Conservation (phyloP, 2,888 invertebrate genomes). For the Criorhina ranunculi region DNA sequence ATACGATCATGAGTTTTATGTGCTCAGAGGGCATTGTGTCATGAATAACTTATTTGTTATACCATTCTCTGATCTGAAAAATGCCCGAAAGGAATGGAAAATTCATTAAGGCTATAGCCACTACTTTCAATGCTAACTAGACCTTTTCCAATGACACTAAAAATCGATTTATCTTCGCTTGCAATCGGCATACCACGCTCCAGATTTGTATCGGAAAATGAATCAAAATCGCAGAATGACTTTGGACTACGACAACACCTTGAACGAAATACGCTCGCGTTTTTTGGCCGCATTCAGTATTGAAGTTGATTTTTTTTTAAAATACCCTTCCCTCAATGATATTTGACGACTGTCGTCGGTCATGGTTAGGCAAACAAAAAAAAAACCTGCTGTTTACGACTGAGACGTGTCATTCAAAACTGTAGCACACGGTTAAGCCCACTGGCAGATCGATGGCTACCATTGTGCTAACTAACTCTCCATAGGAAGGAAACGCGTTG, state of each 20-base stretch:
- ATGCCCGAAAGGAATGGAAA: slow-evolving; percentile 14
- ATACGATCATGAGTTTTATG: not conserved
- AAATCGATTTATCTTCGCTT: slow-evolving; percentile 24
- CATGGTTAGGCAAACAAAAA: slow-evolving; percentile 14
- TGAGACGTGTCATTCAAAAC: slow-evolving; percentile 24
- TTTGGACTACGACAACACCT: slow-evolving; percentile 8
- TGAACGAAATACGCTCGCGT: slow-evolving; percentile 26
- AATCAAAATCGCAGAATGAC: not conserved
- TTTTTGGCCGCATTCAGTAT: slow-evolving; percentile 9
- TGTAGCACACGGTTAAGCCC: slow-evolving; percentile 27
- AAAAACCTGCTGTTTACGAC: slow-evolving; percentile 20
- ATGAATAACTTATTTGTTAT: slow-evolving; percentile 7
- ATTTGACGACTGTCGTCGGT: slow-evolving; percentile 22
- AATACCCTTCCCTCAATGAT: slow-evolving; percentile 17
- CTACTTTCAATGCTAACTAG: slow-evolving; percentile 12
- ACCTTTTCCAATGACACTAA: slow-evolving; percentile 44
- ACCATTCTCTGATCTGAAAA: slow-evolving; percentile 6
- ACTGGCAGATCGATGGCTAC: slow-evolving; percentile 14
- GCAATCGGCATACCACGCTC: slow-evolving; percentile 6
- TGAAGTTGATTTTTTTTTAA: slow-evolving; percentile 15
- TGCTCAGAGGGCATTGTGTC: not conserved
- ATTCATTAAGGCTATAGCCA: slow-evolving; percentile 24
- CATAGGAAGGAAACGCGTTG: slow-evolving; percentile 7
- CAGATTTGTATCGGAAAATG: slow-evolving; percentile 20
- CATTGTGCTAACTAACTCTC: not conserved